phyloP scores from a whole-genome alignment of 2,888 invertebrate genomes.

The Melinopterus prodromus region DNA sequence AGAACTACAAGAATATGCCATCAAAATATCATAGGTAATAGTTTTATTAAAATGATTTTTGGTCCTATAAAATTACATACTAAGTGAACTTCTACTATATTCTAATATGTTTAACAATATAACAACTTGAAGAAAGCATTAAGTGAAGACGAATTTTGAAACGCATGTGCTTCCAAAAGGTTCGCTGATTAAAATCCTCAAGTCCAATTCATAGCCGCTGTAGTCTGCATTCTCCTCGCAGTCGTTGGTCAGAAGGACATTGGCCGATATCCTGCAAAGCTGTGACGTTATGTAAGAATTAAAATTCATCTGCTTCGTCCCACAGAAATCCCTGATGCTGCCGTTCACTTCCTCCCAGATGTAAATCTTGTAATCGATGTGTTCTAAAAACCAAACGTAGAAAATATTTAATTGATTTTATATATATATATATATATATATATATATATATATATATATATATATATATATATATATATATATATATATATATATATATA shows the following conservation, averaged over 20 bases:
- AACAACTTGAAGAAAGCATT: background rate
- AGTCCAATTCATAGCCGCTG: background rate
- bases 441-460: no score
- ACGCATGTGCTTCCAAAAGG: background rate
- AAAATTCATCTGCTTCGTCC: constrained; percentile 9
- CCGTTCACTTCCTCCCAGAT: constrained; percentile 14
- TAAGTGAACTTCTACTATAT: no score
- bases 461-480: no score
- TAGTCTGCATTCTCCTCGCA: constrained; percentile 5
- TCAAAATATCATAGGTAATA: no score
- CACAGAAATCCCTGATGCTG: constrained; percentile 4
- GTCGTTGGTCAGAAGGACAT: background rate
- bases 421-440: no score
- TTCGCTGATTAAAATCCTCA: background rate
- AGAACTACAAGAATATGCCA: no score
- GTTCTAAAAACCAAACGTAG: background rate
- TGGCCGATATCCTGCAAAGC: constrained; percentile 10
- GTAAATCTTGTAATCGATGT: constrained; percentile 5
- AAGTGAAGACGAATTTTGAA: constrained; percentile 6
- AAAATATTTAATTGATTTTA: constrained; percentile 5
- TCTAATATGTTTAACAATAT: no score
- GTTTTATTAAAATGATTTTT: no score
- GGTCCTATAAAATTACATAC: no score
- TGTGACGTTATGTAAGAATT: background rate
- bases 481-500: no score